phyloP scores from a whole-genome alignment of 2,888 invertebrate genomes.

The Bruchidius siliquastri region DNA sequence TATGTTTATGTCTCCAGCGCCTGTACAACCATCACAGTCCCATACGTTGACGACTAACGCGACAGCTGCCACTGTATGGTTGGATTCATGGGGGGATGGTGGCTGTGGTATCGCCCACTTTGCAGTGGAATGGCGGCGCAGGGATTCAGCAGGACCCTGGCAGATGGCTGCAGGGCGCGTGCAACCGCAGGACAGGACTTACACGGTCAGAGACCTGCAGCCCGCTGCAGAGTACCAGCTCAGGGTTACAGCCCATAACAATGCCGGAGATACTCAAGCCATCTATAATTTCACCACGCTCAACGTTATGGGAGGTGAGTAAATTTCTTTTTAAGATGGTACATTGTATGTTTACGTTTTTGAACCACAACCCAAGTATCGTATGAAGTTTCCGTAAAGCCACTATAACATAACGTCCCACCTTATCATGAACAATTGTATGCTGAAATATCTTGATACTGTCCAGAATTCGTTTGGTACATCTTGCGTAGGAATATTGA shows the following conservation, averaged over 20 bases:
- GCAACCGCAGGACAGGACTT: constrained; percentile 74
- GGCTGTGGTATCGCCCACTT: constrained; percentile 85
- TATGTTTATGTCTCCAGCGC: constrained; percentile 54
- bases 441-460: no score
- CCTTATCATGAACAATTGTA: no score
- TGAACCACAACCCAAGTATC: no score
- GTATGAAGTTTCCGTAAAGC: no score
- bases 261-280: constrained; percentile 79
- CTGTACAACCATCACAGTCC: constrained; percentile 73
- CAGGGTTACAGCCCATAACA: constrained; percentile 77
- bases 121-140: constrained; percentile 71
- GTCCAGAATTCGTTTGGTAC: no score
- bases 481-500: no score
- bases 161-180: constrained; percentile 77
- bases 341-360: background rate
- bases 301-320: constrained; percentile 68
- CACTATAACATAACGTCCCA: no score
- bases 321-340: background rate
- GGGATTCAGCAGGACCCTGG: constrained; percentile 57
- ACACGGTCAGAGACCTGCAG: constrained; percentile 71
- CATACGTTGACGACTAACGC: constrained; percentile 81
- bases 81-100: constrained; percentile 85
- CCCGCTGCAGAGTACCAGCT: constrained; percentile 73
- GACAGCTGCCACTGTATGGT: constrained; percentile 79
- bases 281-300: constrained; percentile 82